Evolutionary conservation across 2,888 invertebrate genomes (phyloP).

Genomic region (Caenorhabditis plicata): DNA sequence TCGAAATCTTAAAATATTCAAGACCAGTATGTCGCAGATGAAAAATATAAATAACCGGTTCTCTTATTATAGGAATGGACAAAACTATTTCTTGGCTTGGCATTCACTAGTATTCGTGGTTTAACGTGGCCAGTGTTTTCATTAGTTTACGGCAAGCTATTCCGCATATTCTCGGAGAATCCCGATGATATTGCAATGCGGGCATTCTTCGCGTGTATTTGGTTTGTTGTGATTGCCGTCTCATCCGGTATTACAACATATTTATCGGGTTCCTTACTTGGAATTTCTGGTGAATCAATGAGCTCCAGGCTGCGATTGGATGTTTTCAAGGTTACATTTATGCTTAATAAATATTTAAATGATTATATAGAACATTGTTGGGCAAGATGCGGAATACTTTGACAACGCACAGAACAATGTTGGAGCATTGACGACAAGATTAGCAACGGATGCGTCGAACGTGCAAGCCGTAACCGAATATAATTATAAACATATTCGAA

Average conservation of each 20-base stretch:
- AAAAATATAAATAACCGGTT: background rate
- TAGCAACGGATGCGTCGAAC: conserved; percentile 68
- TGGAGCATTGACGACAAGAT: conserved; percentile 66
- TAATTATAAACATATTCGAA: background rate
- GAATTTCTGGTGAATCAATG: conserved; percentile 48
- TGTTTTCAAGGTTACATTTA: conserved; percentile 52
- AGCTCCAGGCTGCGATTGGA: conserved; percentile 59
- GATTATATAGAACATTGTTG: conserved; percentile 65
- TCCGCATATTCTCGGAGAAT: conserved; percentile 25
- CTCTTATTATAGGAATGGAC: conserved; percentile 23
- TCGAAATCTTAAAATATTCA: conserved; percentile 48
- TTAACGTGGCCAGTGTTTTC: conserved; percentile 58
- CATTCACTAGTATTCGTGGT: conserved; percentile 48
- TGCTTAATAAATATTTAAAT: too few relatives aligned
- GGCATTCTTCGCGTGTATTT: conserved; percentile 31
- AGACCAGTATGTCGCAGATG: conserved; percentile 14
- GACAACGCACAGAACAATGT: conserved; percentile 66
- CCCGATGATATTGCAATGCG: conserved; percentile 5
- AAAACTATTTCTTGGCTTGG: conserved; percentile 38
- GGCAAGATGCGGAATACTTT: conserved; percentile 67
- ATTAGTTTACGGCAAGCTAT: conserved; percentile 57
- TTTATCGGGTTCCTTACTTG: conserved; percentile 41
- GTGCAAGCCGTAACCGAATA: conserved; percentile 66
- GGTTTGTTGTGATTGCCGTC: conserved; percentile 35
- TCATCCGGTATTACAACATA: conserved; percentile 42